Evolutionary conservation across 2,113 vertebrate genomes (phyloP).

Genomic region (Nibea coibor): DNA sequence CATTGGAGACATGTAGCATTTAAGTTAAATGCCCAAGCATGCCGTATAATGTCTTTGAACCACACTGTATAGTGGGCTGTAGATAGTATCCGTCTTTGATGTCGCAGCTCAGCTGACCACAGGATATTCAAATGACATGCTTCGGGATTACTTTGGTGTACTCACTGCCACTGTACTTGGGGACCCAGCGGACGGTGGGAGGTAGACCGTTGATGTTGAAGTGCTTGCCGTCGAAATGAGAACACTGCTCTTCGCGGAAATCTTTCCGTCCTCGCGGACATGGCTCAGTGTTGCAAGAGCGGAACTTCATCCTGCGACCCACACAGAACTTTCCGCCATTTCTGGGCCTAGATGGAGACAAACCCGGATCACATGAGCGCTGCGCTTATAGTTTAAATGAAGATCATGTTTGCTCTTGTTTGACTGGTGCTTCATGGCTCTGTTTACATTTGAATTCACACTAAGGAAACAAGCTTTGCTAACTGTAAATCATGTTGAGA

Average conservation of each 20-base stretch:
- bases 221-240: conserved; percentile 94
- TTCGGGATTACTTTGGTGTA: conserved; percentile 39
- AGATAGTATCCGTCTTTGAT: conserved; percentile 27
- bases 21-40: conserved; percentile 7
- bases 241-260: conserved; percentile 95
- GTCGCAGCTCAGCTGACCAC: not conserved
- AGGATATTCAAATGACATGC: conserved; percentile 4
- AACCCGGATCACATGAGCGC: not conserved
- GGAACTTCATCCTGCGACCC: conserved; percentile 97
- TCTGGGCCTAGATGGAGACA: conserved; percentile 84
- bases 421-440: not conserved
- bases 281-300: conserved; percentile 94
- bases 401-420: conserved; percentile 9
- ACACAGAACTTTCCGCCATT: conserved; percentile 96
- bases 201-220: conserved; percentile 97
- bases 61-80: conserved; percentile 5
- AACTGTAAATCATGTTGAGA: conserved; percentile 1
- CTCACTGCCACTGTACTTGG: conserved; percentile 98
- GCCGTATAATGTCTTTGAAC: conserved; percentile 1
- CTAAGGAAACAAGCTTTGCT: not conserved
- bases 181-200: conserved; percentile 93
- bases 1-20: not conserved
- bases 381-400: not conserved
- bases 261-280: conserved; percentile 92
- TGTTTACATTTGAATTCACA: conserved; percentile 13